These are phyloP conservation scores for Sceloporus tristichus DNA, from an alignment of 2,113 vertebrate species.

Conservation along the genomic window DNA sequence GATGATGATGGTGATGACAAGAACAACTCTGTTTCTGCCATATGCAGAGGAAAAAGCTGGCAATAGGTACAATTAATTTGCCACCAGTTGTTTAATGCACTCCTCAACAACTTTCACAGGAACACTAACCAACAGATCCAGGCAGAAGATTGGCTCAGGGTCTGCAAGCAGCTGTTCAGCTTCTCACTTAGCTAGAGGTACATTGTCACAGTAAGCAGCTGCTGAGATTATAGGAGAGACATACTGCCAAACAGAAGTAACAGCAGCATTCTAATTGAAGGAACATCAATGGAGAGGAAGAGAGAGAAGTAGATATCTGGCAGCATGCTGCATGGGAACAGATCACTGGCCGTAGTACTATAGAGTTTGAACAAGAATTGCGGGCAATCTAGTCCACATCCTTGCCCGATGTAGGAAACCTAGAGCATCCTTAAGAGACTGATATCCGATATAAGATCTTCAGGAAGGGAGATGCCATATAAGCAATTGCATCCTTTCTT, in stretches of 20 bases:
- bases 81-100: slow-evolving; percentile 59
- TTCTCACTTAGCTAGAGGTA: slow-evolving; percentile 71
- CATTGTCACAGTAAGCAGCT: slow-evolving; percentile 69
- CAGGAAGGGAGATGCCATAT: neutral
- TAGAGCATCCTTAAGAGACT: neutral
- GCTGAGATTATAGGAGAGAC: slow-evolving; percentile 62
- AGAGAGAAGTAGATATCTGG: neutral
- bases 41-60: slow-evolving; percentile 51
- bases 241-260: slow-evolving; percentile 55
- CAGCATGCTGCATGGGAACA: neutral
- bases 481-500: neutral
- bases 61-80: slow-evolving; percentile 70
- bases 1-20: slow-evolving; percentile 49
- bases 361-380: neutral
- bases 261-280: slow-evolving; percentile 46
- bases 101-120: slow-evolving; percentile 61
- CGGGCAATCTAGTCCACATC: neutral
- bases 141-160: slow-evolving; percentile 68
- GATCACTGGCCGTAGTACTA: slow-evolving; percentile 1
- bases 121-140: slow-evolving; percentile 66
- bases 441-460: neutral
- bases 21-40: slow-evolving; percentile 48
- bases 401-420: neutral
- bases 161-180: slow-evolving; percentile 65
- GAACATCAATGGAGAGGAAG: slow-evolving; percentile 15